Base-by-base conservation (phyloP, 2,113 vertebrate genomes). In the Acrocephalus arundinaceus region DNA sequence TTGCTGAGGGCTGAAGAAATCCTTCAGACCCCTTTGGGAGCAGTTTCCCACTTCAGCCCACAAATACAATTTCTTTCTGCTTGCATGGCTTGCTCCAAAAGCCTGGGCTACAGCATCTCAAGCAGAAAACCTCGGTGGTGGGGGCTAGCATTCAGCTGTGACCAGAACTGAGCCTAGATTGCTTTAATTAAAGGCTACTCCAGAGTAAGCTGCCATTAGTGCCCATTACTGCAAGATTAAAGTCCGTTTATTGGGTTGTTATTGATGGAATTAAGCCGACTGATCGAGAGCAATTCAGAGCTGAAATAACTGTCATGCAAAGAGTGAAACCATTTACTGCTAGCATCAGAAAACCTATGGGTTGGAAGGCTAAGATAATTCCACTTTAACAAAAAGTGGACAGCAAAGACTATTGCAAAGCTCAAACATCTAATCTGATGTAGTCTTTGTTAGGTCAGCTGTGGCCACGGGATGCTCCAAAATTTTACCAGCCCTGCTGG, bases 101-200 rank as follows among this genome's bases (percentile, higher is more conserved):
- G 13, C 59, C 67, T 71, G 46, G 74, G 22, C 71, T 90, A 4
- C 27, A 51, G 51, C 23, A 74, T 71, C 43, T 74, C 16, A 5
- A 70, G 51, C 0, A 3, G 73, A 70, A 85, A 78, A 58, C 43
- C 18, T 52, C 9, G 4, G 51, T 65, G 45, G 51, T 70, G 46
- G 0, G 0, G 67, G 27, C 67, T 70, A 2, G 35, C 62, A 8
- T 21, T 88, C 0, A 1, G 23, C 83, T 90, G 76, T 71, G 89
- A 86, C 80, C 72, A 90, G 63, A 31, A 22, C 33, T 46, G 46
- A 74, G 63, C 30, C 72, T 84, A 63, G 81, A 89, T 59, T 86
- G 72, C 46, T 90, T 86, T 81, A 90, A 86, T 84, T 96, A 93
- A 84, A 67, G 83, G 65, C 72, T 86, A 11, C 57, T 95, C 52